Evolutionary conservation across 2,888 invertebrate genomes (phyloP).

Genomic region (Apodemia hepburni): DNA sequence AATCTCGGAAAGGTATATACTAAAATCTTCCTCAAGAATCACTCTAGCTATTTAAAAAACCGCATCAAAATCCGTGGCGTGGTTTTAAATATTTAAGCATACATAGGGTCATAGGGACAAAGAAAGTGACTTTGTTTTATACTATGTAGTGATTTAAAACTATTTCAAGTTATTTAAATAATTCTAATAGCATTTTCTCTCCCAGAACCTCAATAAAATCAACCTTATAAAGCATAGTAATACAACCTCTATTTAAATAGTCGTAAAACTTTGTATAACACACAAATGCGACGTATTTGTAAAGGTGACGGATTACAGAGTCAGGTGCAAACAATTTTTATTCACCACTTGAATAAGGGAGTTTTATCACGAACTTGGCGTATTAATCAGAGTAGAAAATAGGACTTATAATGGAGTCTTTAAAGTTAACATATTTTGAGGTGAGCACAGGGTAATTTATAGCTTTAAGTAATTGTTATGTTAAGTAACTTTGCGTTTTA

Average conservation of each 20-base stretch:
- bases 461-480: neutral
- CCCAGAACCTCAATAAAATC: neutral
- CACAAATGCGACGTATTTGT: constrained; percentile 17
- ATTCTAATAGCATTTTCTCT: neutral
- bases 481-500: neutral
- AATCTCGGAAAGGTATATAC: too few species aligned
- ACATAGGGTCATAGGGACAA: too few species aligned
- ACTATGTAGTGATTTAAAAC: too few species aligned
- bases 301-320: constrained; percentile 10
- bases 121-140: too few species aligned
- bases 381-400: constrained; percentile 14
- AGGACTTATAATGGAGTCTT: neutral
- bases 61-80: too few species aligned
- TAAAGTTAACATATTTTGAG: constrained; percentile 4
- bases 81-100: too few species aligned
- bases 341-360: constrained; percentile 15
- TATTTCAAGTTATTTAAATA: too few species aligned
- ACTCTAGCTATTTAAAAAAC: too few species aligned
- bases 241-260: neutral
- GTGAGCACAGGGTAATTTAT: constrained; percentile 7
- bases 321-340: constrained; percentile 22
- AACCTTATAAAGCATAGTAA: neutral
- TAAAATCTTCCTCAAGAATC: too few species aligned
- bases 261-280: neutral
- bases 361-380: constrained; percentile 12